Percentiles rank a stretch among this genome's conserved stretches.
Evolutionary conservation across 2,797 vertebrate species (phyloP).

Genomic region (Phataginus tricuspis): DNA sequence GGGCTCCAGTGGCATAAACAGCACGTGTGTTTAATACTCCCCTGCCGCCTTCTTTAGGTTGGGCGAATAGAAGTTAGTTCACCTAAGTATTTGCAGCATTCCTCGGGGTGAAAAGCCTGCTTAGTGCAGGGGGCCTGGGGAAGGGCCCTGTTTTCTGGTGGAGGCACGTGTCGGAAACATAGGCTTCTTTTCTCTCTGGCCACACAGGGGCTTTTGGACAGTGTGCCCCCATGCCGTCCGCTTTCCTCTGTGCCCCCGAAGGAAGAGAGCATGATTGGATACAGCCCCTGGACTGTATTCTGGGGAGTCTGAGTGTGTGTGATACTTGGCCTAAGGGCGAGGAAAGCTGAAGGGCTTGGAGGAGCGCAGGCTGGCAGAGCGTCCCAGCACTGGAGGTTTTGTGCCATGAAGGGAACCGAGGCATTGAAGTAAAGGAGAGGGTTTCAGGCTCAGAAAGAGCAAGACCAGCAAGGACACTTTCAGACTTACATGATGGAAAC

Average conservation of each 20-base stretch:
- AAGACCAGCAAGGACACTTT: neutral
- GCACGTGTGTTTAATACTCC: accelerated
- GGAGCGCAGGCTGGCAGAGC: neutral
- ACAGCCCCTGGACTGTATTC: neutral
- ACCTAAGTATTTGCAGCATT: neutral
- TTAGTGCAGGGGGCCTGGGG: neutral
- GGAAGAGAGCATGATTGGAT: neutral
- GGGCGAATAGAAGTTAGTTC: neutral
- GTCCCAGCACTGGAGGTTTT: too few relatives aligned
- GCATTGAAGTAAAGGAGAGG: neutral
- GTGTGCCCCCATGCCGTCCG: neutral
- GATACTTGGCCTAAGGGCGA: neutral
- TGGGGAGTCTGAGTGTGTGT: neutral
- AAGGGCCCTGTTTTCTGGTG: neutral
- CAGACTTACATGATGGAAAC: too few relatives aligned
- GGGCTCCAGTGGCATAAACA: neutral
- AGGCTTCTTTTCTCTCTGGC: neutral
- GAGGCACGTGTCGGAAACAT: neutral
- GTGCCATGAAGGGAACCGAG: neutral
- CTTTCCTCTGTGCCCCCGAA: neutral
- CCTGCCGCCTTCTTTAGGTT: neutral
- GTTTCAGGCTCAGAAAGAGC: neutral
- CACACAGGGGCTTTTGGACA: neutral
- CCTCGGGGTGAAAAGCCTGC: neutral
- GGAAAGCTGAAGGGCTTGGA: neutral